Conservation (phyloP, 64 coral and sea anemone genomes). For the Dendronephthya gigantea region DNA sequence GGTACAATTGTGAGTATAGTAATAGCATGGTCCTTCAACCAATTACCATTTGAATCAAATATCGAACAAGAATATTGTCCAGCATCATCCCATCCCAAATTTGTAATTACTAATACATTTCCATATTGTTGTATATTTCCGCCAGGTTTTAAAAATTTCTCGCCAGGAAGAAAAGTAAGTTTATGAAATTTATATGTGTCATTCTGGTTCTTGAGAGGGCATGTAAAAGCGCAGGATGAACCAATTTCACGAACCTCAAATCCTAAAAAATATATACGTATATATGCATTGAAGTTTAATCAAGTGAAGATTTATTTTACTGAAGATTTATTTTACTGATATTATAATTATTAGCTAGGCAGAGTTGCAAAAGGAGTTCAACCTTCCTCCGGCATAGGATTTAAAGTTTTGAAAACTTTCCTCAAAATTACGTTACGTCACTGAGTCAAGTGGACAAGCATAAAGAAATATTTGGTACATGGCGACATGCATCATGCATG, state of each 20-base stretch:
- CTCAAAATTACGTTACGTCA: no score
- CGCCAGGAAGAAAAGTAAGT: neutral
- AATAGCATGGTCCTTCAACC: neutral
- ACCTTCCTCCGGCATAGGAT: no score
- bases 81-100: neutral
- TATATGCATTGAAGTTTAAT: no score
- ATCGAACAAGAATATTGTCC: neutral
- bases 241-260: neutral
- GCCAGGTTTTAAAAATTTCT: neutral
- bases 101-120: neutral
- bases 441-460: no score
- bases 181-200: neutral
- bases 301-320: no score
- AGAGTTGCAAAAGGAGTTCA: no score
- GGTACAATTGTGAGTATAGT: neutral
- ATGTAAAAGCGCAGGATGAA: neutral
- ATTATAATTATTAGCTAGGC: no score
- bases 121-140: neutral
- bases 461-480: no score
- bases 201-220: neutral
- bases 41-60: neutral
- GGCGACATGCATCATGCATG: no score
- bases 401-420: no score
- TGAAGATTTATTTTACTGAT: no score
- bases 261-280: no score